These are phyloP conservation scores for Calyptomena viridis DNA, from an alignment of 2,113 vertebrate species.

Conservation along the genomic window DNA sequence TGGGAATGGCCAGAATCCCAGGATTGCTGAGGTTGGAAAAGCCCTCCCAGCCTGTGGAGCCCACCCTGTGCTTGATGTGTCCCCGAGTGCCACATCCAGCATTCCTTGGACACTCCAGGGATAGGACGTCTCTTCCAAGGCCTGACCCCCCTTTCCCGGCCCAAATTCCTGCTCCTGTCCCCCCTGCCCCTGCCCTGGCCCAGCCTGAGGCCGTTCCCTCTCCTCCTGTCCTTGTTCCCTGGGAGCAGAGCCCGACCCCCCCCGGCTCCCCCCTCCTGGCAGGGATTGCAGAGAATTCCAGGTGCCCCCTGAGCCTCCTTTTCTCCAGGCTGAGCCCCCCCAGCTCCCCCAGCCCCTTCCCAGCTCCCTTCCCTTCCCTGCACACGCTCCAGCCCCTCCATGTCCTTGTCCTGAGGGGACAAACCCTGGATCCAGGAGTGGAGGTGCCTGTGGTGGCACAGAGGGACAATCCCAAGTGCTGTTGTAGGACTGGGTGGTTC, in stretches of 20 bases:
- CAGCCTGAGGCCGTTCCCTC: neutral
- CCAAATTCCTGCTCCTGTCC: neutral
- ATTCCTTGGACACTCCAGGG: neutral
- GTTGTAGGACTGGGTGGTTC: rapidly evolving
- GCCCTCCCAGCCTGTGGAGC: rapidly evolving
- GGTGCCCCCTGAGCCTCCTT: neutral
- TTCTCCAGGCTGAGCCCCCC: neutral
- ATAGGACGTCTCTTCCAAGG: neutral
- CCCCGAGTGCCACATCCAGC: neutral
- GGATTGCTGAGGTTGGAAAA: neutral
- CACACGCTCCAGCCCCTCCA: neutral
- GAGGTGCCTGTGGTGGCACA: neutral
- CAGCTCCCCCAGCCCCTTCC: neutral
- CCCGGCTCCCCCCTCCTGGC: neutral
- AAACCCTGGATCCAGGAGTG: neutral
- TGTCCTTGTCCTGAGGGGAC: neutral
- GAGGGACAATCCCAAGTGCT: neutral
- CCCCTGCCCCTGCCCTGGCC: neutral
- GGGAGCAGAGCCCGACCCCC: neutral
- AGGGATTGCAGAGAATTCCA: neutral
- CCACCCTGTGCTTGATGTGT: neutral
- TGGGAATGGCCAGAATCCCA: neutral
- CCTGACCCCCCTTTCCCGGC: neutral
- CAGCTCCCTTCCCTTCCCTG: too few species aligned
- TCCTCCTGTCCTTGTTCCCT: neutral